Evolutionary conservation across 2,797 vertebrate species (phyloP), one percentile per base, ranked within the genome.

Genomic region (Ibycter americanus): DNA sequence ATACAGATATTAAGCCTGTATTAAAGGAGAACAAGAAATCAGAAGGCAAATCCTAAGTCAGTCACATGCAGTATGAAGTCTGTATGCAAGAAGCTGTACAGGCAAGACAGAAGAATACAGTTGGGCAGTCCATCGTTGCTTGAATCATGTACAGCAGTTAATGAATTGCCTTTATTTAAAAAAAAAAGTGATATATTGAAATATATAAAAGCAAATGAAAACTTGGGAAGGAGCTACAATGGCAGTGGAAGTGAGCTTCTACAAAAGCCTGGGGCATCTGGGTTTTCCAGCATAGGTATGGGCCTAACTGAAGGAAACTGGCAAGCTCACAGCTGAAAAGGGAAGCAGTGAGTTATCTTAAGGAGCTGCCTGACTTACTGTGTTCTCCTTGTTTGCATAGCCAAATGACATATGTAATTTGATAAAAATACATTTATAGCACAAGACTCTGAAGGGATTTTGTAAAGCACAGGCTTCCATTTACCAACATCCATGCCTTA

Each of bases 361-460:
- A 93, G 87, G 66, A 80, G 61, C 44, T 92, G 77, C 51, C 54
- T 68, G 65, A 47, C 32, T 89, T 83, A 56, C 77, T 86, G 31
- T 42, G 51, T 74, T 44, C 77, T 68, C 59, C 38, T 61, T 87
- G 54, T 83, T 81, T 87, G 51, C 67, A 51, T 42, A 91, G 74
- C 81, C 58, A 85, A 87, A 27, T 38, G 58, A 89, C 32, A 70
- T 25, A 65, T 23, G 78, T 76, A 61, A 94, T 79, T 94, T 72
- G 67, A 79, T 88, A 81, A 96, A 96, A 91, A 86, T 88, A 90
- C 27, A 81, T 90, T 27, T 46, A 34, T 34, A 95, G 74, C 36
- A 44, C 46, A 44, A 44, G 46, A 70, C 32, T 81, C 55, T 31
- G 34, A 90, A 55, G 22, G 21, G 44, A 51, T 93, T 86, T 91